phyloP scores from a whole-genome alignment of 1,140 invertebrate genomes.

The Calycopis cecrops region DNA sequence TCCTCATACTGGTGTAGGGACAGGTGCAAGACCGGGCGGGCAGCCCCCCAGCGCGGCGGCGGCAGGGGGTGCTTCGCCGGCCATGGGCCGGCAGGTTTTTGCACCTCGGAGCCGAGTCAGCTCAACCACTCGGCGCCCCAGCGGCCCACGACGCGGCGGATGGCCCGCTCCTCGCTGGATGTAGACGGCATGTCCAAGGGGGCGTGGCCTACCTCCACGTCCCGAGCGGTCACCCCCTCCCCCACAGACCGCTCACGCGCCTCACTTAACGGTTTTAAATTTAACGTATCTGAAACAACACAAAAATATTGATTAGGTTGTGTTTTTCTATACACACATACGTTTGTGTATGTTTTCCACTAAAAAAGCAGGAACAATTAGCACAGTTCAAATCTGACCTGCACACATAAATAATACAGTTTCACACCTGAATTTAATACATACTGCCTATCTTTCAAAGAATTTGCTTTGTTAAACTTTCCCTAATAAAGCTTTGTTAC shows the following conservation, averaged over 20 bases:
- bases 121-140: slow-evolving; percentile 94
- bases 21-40: slow-evolving; percentile 74
- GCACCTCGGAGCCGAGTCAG: slow-evolving; percentile 86
- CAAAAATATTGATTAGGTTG: slow-evolving; percentile 1
- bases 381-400: too few relatives aligned
- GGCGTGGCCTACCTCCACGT: slow-evolving; percentile 50
- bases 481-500: too few relatives aligned
- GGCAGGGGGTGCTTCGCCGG: slow-evolving; percentile 78
- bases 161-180: slow-evolving; percentile 67
- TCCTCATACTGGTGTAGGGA: slow-evolving; percentile 84
- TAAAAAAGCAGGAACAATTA: too few relatives aligned
- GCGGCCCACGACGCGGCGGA: slow-evolving; percentile 85
- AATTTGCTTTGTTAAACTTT: too few relatives aligned
- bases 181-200: slow-evolving; percentile 49
- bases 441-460: too few relatives aligned
- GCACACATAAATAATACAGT: too few relatives aligned
- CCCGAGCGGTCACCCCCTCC: slow-evolving; percentile 72
- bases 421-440: too few relatives aligned
- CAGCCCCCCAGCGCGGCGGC: slow-evolving; percentile 79
- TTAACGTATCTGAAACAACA: slow-evolving; percentile 62
- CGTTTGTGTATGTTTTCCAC: too few relatives aligned
- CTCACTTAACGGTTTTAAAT: slow-evolving; percentile 74
- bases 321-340: neutral
- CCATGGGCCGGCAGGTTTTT: slow-evolving; percentile 67
- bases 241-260: slow-evolving; percentile 63